phyloP scores from a whole-genome alignment of 1,140 invertebrate genomes.

The Aphis craccivora region DNA sequence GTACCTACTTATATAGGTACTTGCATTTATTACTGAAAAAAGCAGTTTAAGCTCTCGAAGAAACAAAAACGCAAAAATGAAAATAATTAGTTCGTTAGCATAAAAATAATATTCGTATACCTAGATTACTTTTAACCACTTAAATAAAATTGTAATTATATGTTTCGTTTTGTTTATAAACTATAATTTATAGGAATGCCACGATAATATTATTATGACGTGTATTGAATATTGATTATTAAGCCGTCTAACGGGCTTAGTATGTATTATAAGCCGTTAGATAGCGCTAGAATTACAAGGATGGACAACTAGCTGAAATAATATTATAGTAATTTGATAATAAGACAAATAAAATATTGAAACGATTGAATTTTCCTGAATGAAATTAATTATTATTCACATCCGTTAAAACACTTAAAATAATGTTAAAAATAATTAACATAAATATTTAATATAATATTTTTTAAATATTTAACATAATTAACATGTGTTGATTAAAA shows the following conservation, averaged over 20 bases:
- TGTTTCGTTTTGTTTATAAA: background rate
- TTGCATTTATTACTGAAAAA: background rate
- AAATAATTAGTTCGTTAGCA: background rate
- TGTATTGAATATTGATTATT: constrained; percentile 5
- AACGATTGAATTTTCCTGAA: background rate
- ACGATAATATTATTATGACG: background rate
- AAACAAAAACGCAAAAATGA: background rate
- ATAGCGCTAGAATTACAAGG: background rate
- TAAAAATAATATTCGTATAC: background rate
- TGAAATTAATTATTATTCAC: background rate
- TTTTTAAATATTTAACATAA: too few species aligned
- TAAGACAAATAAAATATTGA: background rate
- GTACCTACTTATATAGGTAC: background rate
- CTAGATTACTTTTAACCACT: background rate
- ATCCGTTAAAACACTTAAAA: too few species aligned
- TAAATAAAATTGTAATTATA: background rate
- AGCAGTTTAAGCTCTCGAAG: background rate
- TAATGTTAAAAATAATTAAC: too few species aligned
- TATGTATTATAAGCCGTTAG: background rate
- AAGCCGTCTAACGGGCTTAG: background rate
- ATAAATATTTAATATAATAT: too few species aligned
- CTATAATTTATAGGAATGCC: background rate
- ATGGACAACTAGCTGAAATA: background rate
- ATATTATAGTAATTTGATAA: background rate
- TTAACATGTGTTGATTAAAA: too few species aligned